Evolutionary conservation across 2,797 vertebrate genomes (phyloP), one percentile per base, ranked within the genome.

Genomic region (Coendou prehensilis): DNA sequence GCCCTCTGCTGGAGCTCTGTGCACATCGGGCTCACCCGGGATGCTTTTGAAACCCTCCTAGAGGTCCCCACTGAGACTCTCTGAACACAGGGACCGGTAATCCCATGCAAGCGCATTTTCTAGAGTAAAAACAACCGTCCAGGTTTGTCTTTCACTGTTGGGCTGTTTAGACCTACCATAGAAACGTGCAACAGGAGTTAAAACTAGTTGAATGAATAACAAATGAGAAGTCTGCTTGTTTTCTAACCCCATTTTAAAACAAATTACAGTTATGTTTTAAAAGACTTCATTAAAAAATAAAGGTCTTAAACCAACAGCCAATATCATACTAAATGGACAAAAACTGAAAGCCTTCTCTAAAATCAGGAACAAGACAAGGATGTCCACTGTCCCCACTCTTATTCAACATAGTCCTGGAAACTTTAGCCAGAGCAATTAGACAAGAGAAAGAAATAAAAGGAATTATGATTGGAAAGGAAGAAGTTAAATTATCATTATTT

Each of bases 1-100:
- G 54, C 33, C 26, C 63, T 83, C 47, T 41, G 28, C 4, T 83
- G 83, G 20, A 52, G 69, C 63, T 82, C 52, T 87, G 94, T 85
- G 61, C 54, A 56, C 71, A 76, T 37, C 41, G 91, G 56, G 63
- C 79, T 87, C 86, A 90, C 52, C 90, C 54, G 56, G 89, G 89
- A 33, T 94, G n/a, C 71, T 26, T 81, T 14, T 67, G 87, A 56
- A 91, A 80, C 23, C 56, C 28, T 91, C 91, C 96, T 93, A 91
- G 47, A 63, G 9, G 81, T n/a, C 20, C 52, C 63, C 59, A 61
- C 23, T 23, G 59, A 94, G 28, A 82, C 37, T 50, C 56, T 83
- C 85, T 37, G 5, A n/a, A 59, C 67, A 22, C 9, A 30, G 37
- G 37, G 47, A 61, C 71, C 23, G 14, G 47, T 56, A 69, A 75